Conservation (phyloP, 2,888 invertebrate species). For the Tiphia femorata region DNA sequence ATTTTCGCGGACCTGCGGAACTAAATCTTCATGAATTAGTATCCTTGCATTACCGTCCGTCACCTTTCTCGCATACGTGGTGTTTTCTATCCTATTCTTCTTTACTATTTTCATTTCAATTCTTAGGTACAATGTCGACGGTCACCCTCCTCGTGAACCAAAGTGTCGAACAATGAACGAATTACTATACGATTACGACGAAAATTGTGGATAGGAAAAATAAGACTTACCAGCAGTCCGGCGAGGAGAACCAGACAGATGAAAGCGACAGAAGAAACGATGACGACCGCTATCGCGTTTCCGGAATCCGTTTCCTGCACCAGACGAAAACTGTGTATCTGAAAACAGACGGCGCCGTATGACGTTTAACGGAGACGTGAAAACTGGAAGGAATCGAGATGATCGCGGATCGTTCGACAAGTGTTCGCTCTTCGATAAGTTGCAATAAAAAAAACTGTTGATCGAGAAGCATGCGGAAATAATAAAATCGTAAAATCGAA, state of each 20-base stretch:
- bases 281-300: slow-evolving; percentile 82
- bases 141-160: too few relatives aligned
- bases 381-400: slow-evolving; percentile 17
- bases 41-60: neutral
- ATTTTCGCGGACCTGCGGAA: slow-evolving; percentile 47
- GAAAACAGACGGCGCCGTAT: slow-evolving; percentile 25
- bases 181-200: neutral
- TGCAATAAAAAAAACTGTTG: too few relatives aligned
- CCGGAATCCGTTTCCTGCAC: slow-evolving; percentile 61
- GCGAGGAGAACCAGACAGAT: slow-evolving; percentile 83
- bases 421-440: too few relatives aligned
- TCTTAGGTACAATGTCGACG: too few relatives aligned
- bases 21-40: slow-evolving; percentile 43
- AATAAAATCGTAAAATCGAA: too few relatives aligned
- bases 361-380: neutral
- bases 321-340: slow-evolving; percentile 61
- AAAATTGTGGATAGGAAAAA: neutral
- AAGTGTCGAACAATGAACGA: too few relatives aligned
- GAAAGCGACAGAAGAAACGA: slow-evolving; percentile 85
- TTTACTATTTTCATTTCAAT: too few relatives aligned
- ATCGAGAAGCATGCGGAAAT: too few relatives aligned
- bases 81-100: too few relatives aligned
- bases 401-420: too few relatives aligned
- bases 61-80: too few relatives aligned
- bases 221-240: slow-evolving; percentile 76